phyloP scores from a whole-genome alignment of 2,888 invertebrate genomes.

The Polydrusus cervinus region DNA sequence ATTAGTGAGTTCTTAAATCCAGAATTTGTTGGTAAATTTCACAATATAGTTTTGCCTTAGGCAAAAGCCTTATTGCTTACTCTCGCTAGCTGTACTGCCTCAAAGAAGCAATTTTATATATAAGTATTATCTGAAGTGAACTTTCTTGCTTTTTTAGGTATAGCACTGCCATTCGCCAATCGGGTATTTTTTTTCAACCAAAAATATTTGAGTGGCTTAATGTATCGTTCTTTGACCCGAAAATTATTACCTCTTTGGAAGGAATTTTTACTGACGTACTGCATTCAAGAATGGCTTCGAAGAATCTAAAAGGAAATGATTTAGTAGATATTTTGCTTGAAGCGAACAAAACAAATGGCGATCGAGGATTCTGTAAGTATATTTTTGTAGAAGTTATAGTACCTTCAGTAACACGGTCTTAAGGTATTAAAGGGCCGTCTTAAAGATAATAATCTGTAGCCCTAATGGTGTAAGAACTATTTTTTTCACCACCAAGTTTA shows the following conservation, averaged over 20 bases:
- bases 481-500: too few species aligned
- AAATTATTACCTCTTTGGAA: slow-evolving; percentile 61
- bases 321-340: slow-evolving; percentile 72
- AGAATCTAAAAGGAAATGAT: slow-evolving; percentile 71
- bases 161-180: slow-evolving; percentile 59
- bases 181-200: slow-evolving; percentile 61
- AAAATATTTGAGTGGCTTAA: slow-evolving; percentile 59
- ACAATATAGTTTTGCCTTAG: too few species aligned
- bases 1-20: too few species aligned
- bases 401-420: too few species aligned
- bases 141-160: slow-evolving; percentile 33
- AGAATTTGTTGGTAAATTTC: too few species aligned
- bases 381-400: background rate
- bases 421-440: too few species aligned
- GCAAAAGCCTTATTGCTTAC: too few species aligned
- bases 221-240: slow-evolving; percentile 60
- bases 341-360: slow-evolving; percentile 2
- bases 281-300: slow-evolving; percentile 56
- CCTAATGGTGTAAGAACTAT: too few species aligned
- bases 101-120: too few species aligned
- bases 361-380: slow-evolving; percentile 9
- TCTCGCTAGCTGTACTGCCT: too few species aligned
- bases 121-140: background rate
- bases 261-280: slow-evolving; percentile 63
- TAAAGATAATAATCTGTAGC: too few species aligned